Conservation (phyloP, 2,113 vertebrate genomes). For the Microcebus ravelobensis region DNA sequence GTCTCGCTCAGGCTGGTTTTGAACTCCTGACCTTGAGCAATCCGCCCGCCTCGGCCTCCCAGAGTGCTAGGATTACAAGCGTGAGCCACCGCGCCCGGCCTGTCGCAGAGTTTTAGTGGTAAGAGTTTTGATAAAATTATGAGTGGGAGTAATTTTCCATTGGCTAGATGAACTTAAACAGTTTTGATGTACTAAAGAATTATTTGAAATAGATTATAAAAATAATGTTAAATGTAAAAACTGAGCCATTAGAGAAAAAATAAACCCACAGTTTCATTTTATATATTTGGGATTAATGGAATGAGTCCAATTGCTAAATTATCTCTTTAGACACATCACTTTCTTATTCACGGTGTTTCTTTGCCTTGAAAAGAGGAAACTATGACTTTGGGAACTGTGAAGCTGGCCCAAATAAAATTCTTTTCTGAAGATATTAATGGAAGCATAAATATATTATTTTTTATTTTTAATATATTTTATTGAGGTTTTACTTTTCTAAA, state of each 20-base stretch:
- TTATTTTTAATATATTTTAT: neutral
- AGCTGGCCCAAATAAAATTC: neutral
- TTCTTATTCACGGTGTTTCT: neutral
- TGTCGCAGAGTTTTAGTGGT: neutral
- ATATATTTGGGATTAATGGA: neutral
- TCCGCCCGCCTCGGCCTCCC: too few species aligned
- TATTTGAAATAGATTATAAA: neutral
- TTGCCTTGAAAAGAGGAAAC: neutral
- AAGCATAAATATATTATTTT: neutral
- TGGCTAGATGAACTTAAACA: neutral
- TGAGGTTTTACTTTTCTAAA: constrained; percentile 23
- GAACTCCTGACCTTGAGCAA: too few species aligned
- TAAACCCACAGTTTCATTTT: neutral
- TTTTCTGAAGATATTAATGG: neutral
- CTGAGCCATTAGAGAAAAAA: neutral
- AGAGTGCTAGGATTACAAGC: too few species aligned
- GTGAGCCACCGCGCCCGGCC: too few species aligned
- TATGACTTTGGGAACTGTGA: neutral
- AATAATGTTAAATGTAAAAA: constrained; percentile 23
- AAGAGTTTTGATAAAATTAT: constrained; percentile 35
- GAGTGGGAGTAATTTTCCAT: neutral
- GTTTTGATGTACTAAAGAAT: constrained; percentile 31
- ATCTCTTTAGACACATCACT: neutral
- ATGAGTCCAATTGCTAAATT: neutral
- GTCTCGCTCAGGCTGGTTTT: too few species aligned